These are phyloP conservation scores for Drosophila borealis DNA, from an alignment of 2,888 invertebrate genomes.

Conservation along the genomic window DNA sequence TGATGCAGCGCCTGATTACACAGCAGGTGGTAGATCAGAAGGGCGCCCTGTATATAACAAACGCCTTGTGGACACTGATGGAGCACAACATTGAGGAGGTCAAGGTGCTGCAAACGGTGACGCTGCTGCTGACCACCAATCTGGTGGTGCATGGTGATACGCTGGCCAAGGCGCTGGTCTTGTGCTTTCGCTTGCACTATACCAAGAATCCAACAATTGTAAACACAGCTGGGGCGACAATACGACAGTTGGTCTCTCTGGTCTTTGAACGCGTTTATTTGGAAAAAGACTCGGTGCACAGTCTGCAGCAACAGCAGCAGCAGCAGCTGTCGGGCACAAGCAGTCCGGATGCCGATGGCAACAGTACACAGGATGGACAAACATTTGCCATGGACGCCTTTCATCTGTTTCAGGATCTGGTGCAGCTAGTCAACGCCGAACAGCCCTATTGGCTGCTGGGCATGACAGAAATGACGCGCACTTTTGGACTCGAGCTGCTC, in stretches of 20 bases:
- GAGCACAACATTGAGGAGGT: constrained; percentile 98
- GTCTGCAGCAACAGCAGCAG: constrained; percentile 65
- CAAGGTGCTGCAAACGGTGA: constrained; percentile 97
- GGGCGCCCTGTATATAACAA: constrained; percentile 96
- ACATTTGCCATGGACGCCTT: constrained; percentile 97
- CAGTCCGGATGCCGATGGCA: constrained; percentile 52
- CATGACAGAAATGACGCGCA: constrained; percentile 98
- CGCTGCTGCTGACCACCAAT: constrained; percentile 97
- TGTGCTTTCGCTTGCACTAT: constrained; percentile 98
- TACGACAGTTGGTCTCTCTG: constrained; percentile 96
- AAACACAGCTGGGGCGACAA: constrained; percentile 99
- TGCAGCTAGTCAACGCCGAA: constrained; percentile 98
- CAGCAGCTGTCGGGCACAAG: constrained; percentile 26
- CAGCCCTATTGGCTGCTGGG: constrained; percentile 97
- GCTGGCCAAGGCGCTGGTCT: constrained; percentile 95
- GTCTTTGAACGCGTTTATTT: constrained; percentile 92
- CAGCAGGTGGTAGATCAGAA: constrained; percentile 95
- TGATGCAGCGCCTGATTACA: constrained; percentile 97
- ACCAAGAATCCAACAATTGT: constrained; percentile 97
- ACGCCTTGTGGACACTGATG: constrained; percentile 96
- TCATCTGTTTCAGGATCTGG: constrained; percentile 98
- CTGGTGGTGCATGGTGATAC: constrained; percentile 97
- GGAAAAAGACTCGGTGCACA: constrained; percentile 76
- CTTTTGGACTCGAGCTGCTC: constrained; percentile 97
- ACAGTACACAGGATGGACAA: constrained; percentile 87